Conservation (phyloP, 1,140 invertebrate species). For the Spodoptera litura region DNA sequence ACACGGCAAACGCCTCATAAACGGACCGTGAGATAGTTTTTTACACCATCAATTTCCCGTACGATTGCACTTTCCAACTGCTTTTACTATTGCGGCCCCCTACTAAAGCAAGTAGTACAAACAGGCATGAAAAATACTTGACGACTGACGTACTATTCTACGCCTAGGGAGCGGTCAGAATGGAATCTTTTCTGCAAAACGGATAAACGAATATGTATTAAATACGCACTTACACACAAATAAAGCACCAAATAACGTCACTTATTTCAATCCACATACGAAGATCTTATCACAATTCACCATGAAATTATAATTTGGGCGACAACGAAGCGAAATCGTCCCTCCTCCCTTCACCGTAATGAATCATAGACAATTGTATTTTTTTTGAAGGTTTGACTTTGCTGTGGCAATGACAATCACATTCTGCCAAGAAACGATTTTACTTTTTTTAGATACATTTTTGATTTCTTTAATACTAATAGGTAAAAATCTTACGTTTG, state of each 20-base stretch:
- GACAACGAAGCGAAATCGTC: constrained; percentile 84
- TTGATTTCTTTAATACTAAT: too few relatives aligned
- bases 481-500: too few relatives aligned
- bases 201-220: constrained; percentile 54
- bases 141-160: constrained; percentile 81
- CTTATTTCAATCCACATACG: constrained; percentile 72
- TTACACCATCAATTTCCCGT: constrained; percentile 79
- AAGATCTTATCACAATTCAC: constrained; percentile 73
- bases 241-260: constrained; percentile 68
- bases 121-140: constrained; percentile 83
- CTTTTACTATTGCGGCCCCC: constrained; percentile 83
- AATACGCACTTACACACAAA: constrained; percentile 64
- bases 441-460: too few relatives aligned
- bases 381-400: constrained; percentile 41
- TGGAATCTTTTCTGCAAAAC: constrained; percentile 68
- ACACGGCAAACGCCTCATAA: constrained; percentile 69
- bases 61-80: constrained; percentile 85
- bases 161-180: constrained; percentile 83
- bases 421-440: constrained; percentile 18
- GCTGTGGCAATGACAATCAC: neutral
- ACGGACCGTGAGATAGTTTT: constrained; percentile 82
- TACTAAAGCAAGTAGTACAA: constrained; percentile 84
- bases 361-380: constrained; percentile 70
- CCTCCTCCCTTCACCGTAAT: constrained; percentile 82
- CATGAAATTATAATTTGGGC: constrained; percentile 72